phyloP scores from a whole-genome alignment of 1,140 invertebrate species.

The Sminthurides bifidus region DNA sequence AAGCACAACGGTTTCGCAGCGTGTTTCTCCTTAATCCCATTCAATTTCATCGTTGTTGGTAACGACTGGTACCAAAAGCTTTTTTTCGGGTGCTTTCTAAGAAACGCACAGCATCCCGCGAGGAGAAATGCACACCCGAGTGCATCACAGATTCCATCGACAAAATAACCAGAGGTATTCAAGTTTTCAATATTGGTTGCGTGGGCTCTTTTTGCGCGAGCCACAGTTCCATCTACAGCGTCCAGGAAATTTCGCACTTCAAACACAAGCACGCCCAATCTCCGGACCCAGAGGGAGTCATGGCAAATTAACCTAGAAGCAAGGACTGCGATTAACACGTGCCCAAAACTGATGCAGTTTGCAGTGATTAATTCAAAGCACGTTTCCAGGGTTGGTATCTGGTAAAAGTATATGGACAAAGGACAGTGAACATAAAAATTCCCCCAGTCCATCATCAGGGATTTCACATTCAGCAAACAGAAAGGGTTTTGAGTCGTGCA shows the following conservation, averaged over 20 bases:
- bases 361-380: conserved; percentile 50
- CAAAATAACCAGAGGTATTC: conserved; percentile 47
- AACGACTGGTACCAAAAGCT: background rate
- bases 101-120: conserved; percentile 49
- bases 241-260: conserved; percentile 63
- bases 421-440: conserved; percentile 66
- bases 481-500: conserved; percentile 56
- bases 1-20: background rate
- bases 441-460: conserved; percentile 57
- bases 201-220: conserved; percentile 49
- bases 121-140: conserved; percentile 56
- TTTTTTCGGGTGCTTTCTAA: conserved; percentile 37
- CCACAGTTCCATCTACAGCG: conserved; percentile 65
- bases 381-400: background rate
- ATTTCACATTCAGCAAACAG: conserved; percentile 62
- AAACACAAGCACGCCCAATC: conserved; percentile 57
- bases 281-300: conserved; percentile 50
- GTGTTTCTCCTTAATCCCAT: background rate
- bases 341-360: conserved; percentile 61
- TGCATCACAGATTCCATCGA: conserved; percentile 61
- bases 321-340: conserved; percentile 55
- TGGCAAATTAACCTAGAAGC: conserved; percentile 55
- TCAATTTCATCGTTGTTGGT: background rate
- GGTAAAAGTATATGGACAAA: conserved; percentile 5
- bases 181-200: background rate